phyloP scores from a whole-genome alignment of 2,888 invertebrate species.

The Heliconius ismenius region DNA sequence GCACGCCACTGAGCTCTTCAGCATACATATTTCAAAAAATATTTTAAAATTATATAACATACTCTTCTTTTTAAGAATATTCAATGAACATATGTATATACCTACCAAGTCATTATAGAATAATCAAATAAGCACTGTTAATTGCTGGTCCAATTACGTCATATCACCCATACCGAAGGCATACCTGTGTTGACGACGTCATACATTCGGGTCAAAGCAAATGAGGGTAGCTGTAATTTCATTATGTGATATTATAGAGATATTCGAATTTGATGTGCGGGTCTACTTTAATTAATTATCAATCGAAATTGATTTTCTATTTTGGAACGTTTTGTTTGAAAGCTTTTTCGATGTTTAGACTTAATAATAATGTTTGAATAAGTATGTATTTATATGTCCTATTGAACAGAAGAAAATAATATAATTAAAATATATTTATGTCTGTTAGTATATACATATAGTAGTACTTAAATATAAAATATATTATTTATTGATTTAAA shows the following conservation, averaged over 20 bases:
- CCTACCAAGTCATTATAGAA: neutral
- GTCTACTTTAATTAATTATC: constrained; percentile 1
- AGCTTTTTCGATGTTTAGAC: neutral
- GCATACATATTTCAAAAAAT: neutral
- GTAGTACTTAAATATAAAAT: too few species aligned
- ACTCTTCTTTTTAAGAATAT: neutral
- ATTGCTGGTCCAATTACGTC: constrained; percentile 19
- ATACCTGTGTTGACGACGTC: constrained; percentile 16
- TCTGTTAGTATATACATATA: too few species aligned
- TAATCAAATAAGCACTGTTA: constrained; percentile 16
- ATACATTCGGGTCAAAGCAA: constrained; percentile 22
- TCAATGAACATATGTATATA: neutral
- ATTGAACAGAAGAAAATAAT: neutral
- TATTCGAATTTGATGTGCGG: constrained; percentile 10
- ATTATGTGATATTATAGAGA: constrained; percentile 21
- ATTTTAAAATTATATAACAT: neutral
- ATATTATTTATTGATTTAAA: too few species aligned
- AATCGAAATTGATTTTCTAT: neutral
- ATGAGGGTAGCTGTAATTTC: constrained; percentile 22
- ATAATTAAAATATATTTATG: neutral
- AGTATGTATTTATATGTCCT: neutral
- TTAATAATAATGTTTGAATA: neutral
- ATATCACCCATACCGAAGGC: constrained; percentile 20
- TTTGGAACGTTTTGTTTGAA: neutral
- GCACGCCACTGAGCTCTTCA: too few species aligned